These are phyloP conservation scores for Agrochola lota DNA, from an alignment of 2,888 invertebrate genomes.

Conservation along the genomic window DNA sequence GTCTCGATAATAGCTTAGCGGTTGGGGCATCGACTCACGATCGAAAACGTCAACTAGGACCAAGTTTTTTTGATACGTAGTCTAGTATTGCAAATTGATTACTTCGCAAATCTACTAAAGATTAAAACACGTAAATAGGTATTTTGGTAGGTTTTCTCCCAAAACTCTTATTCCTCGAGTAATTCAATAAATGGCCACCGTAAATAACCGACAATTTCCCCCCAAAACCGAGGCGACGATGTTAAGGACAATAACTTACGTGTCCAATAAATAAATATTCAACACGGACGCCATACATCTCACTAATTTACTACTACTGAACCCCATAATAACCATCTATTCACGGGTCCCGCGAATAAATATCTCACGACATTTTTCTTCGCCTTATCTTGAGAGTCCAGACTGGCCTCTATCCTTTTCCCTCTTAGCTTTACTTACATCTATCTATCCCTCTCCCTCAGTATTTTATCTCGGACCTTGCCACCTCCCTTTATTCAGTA, in stretches of 20 bases:
- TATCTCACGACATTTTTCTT: slow-evolving; percentile 90
- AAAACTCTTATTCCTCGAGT: slow-evolving; percentile 13
- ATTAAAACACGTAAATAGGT: not conserved
- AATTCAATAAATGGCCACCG: slow-evolving; percentile 45
- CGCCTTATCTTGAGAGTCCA: slow-evolving; percentile 87
- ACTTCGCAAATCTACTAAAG: not conserved
- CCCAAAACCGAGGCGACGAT: slow-evolving; percentile 51
- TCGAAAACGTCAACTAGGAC: not conserved
- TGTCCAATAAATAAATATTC: slow-evolving; percentile 88
- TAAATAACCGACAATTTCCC: slow-evolving; percentile 50
- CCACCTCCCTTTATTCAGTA: slow-evolving; percentile 80
- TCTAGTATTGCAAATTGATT: not conserved
- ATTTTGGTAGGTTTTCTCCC: not conserved
- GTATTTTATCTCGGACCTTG: slow-evolving; percentile 79
- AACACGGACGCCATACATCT: slow-evolving; percentile 85
- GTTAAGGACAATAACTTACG: slow-evolving; percentile 78
- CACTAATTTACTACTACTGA: slow-evolving; percentile 88
- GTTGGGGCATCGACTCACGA: slow-evolving; percentile 8
- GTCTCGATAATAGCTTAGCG: slow-evolving; percentile 1
- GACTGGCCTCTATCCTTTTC: slow-evolving; percentile 77
- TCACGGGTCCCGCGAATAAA: slow-evolving; percentile 83
- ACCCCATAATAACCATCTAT: slow-evolving; percentile 89
- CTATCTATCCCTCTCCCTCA: slow-evolving; percentile 68
- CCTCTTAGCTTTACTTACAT: slow-evolving; percentile 54
- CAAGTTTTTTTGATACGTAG: no score